Evolutionary conservation across 2,888 invertebrate species (phyloP), one percentile per base, ranked within the genome.

Genomic region (Lottia scabra): DNA sequence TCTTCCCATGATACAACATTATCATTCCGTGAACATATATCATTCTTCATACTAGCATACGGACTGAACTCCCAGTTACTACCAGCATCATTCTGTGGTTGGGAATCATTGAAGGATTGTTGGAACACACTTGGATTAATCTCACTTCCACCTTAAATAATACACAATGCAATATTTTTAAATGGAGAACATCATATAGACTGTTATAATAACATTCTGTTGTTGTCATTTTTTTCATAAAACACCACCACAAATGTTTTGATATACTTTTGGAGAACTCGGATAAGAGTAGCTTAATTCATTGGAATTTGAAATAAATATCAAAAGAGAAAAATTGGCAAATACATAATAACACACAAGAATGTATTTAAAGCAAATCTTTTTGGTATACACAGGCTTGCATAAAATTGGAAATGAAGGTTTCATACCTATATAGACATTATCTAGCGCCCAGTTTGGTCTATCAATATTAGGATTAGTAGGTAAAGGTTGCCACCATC

Each of bases 391-490:
- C 10, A 10, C 10, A 5, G 38, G 8, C 38, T 38, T 38, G 38
- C 5, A 38, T 38, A 38, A 38, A 38, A 38, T 38, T 38, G 5
- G 8, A 38, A 38, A 38, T 2, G 8, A 38, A 8, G 10, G 5
- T 38, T 38, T 2, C 5, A 56, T 70, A 82, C 82, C 90, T 67
- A 90, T 88, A 69, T 84, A 87, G 27, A 90, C 85, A 76, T 90
- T 83, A 79, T 90, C 90, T n/a, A 90, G 68, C 13, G 88, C 83
- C 88, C 90, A 90, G n/a, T 85, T 81, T 12, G 88, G 85, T 3
- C 83, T 79, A 8, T 77, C 73, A 5, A 62, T 64, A 2, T 73
- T 74, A 26, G 78, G 77, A 19, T 75, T 76, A n/a, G 63, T 38
- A 13, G 83, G 76, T n/a, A 80, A 71, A 23, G 85, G 82, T 74